Percentiles rank a stretch among this genome's conserved stretches.
Evolutionary conservation across 2,888 invertebrate genomes (phyloP).

Genomic region (Pammene aurita): DNA sequence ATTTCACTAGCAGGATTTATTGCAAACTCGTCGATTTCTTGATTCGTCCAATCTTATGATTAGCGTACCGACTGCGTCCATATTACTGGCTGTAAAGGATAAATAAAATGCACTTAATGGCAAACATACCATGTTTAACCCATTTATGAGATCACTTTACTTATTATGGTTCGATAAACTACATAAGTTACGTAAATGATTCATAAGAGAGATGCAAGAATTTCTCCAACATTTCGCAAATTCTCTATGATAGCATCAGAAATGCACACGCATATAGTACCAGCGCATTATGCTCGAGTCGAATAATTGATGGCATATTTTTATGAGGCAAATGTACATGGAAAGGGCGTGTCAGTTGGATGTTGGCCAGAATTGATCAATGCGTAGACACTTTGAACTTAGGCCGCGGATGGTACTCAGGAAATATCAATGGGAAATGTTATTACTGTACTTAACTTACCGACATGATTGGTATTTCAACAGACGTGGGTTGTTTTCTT

Average conservation of each 20-base stretch:
- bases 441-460: constrained; percentile 8
- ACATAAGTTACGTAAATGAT: too few species aligned
- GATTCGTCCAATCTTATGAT: too few species aligned
- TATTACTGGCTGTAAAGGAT: too few species aligned
- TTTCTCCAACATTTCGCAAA: background rate
- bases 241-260: constrained; percentile 20
- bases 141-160: too few species aligned
- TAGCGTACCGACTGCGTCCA: too few species aligned
- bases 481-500: too few species aligned
- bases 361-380: constrained; percentile 48
- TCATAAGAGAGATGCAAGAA: too few species aligned
- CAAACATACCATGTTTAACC: too few species aligned
- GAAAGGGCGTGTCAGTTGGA: constrained; percentile 54
- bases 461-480: constrained; percentile 2
- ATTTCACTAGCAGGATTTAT: too few species aligned
- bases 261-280: constrained; percentile 21
- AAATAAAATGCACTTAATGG: too few species aligned
- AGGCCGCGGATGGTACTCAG: constrained; percentile 7
- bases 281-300: constrained; percentile 1
- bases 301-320: constrained; percentile 52
- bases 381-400: constrained; percentile 38
- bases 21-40: too few species aligned
- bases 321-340: constrained; percentile 55
- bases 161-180: too few species aligned
- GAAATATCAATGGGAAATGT: constrained; percentile 29